Evolutionary conservation across 2,113 vertebrate genomes (phyloP).

Genomic region (Podarcis muralis): DNA sequence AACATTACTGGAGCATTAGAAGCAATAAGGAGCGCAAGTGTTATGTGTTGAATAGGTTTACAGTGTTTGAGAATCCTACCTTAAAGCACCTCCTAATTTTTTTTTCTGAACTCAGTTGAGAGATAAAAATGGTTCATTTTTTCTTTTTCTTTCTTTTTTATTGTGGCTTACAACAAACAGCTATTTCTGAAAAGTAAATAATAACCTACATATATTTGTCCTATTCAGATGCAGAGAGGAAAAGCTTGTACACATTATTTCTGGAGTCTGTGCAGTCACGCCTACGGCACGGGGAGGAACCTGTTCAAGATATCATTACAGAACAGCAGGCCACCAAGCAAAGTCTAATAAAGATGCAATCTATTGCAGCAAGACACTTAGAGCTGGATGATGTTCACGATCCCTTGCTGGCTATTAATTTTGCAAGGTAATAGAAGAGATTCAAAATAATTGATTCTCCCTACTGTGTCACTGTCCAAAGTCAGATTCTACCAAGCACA

Average conservation of each 20-base stretch:
- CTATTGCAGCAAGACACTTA: conserved; percentile 89
- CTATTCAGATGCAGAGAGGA: conserved; percentile 89
- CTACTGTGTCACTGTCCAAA: background rate
- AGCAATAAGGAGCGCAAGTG: background rate
- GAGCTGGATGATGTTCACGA: conserved; percentile 89
- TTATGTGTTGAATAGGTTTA: background rate
- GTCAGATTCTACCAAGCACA: background rate
- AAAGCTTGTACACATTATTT: conserved; percentile 90
- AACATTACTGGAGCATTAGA: background rate
- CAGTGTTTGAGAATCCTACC: background rate
- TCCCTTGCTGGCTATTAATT: conserved; percentile 93
- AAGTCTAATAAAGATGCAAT: conserved; percentile 93
- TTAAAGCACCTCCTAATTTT: background rate
- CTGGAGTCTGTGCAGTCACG: conserved; percentile 93
- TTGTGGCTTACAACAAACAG: background rate
- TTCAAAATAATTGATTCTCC: conserved; percentile 6
- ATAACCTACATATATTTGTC: background rate
- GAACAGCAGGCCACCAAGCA: conserved; percentile 87
- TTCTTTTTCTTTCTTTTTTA: background rate
- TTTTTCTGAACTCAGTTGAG: background rate
- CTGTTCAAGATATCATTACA: conserved; percentile 72
- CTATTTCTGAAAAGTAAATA: conserved; percentile 7
- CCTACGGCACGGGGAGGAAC: conserved; percentile 85
- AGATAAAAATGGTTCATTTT: background rate
- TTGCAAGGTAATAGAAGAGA: conserved; percentile 86